phyloP scores from a whole-genome alignment of 2,888 invertebrate species.

The Norana najaformis region DNA sequence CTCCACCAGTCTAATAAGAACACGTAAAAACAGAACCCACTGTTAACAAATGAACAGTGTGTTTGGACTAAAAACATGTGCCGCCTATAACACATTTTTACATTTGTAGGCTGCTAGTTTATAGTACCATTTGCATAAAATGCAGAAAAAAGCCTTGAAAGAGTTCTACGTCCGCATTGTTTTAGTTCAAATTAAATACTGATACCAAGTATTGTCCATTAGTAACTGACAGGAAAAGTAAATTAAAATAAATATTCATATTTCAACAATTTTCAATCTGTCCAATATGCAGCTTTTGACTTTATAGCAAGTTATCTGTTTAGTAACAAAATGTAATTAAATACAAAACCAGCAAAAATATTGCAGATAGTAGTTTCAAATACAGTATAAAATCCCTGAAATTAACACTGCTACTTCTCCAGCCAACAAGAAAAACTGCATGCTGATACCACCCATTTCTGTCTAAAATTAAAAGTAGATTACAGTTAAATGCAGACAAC shows the following conservation, averaged over 20 bases:
- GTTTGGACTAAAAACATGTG: neutral
- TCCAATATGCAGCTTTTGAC: neutral
- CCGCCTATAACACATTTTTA: neutral
- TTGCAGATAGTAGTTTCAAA: neutral
- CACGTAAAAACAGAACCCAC: neutral
- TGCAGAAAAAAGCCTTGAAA: neutral
- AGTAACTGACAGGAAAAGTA: neutral
- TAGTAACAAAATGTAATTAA: neutral
- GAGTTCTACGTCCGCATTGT: too few relatives aligned
- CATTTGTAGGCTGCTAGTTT: neutral
- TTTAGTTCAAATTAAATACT: neutral
- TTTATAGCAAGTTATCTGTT: neutral
- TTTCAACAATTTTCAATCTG: neutral
- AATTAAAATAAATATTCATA: neutral
- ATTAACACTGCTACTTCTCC: neutral
- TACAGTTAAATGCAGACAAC: neutral
- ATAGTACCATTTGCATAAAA: neutral
- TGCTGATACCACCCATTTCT: too few relatives aligned
- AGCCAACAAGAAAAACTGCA: neutral
- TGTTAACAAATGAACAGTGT: neutral
- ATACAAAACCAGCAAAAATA: neutral
- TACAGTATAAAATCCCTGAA: neutral
- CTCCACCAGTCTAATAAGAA: constrained; percentile 22
- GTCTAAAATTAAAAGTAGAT: neutral
- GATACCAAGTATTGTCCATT: neutral